Conservation (phyloP, 2,888 invertebrate genomes). For the Pterobdella sp. region DNA sequence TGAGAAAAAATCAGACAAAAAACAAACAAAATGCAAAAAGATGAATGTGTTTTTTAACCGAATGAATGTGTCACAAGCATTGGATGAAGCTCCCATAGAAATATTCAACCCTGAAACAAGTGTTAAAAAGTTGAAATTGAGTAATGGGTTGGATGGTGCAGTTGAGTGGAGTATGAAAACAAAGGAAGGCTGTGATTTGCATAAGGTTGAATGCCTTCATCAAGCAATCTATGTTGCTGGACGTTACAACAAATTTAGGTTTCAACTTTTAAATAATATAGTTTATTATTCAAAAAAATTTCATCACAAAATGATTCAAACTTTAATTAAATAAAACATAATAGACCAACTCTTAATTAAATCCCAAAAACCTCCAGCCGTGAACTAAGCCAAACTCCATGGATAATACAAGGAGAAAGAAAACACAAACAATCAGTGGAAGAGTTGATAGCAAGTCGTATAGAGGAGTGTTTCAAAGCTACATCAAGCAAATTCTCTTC, state of each 20-base stretch:
- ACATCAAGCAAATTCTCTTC: slow-evolving; percentile 69
- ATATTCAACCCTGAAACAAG: slow-evolving; percentile 41
- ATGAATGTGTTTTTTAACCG: slow-evolving; percentile 44
- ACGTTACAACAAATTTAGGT: slow-evolving; percentile 45
- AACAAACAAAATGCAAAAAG: slow-evolving; percentile 44
- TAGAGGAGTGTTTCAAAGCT: slow-evolving; percentile 58
- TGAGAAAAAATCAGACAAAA: slow-evolving; percentile 43
- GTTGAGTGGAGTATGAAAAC: too few relatives aligned
- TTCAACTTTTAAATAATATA: too few relatives aligned
- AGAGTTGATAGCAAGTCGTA: slow-evolving; percentile 69
- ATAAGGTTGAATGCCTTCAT: slow-evolving; percentile 56
- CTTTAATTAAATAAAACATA: background rate
- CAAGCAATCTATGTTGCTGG: slow-evolving; percentile 60
- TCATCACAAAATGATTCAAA: too few relatives aligned
- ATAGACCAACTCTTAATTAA: background rate
- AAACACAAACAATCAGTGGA: slow-evolving; percentile 80
- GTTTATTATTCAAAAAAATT: too few relatives aligned
- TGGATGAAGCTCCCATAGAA: slow-evolving; percentile 41
- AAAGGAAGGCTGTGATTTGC: background rate
- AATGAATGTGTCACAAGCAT: slow-evolving; percentile 44
- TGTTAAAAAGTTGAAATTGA: slow-evolving; percentile 20
- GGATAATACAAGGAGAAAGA: slow-evolving; percentile 73
- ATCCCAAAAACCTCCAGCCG: slow-evolving; percentile 25
- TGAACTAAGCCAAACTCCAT: slow-evolving; percentile 80
- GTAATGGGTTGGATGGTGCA: background rate